A percentile compares a stretch with the other conserved stretches of the same genome.
These are phyloP conservation scores for Patella vulgata DNA, from an alignment of 1,140 invertebrate genomes.

Conservation along the genomic window DNA sequence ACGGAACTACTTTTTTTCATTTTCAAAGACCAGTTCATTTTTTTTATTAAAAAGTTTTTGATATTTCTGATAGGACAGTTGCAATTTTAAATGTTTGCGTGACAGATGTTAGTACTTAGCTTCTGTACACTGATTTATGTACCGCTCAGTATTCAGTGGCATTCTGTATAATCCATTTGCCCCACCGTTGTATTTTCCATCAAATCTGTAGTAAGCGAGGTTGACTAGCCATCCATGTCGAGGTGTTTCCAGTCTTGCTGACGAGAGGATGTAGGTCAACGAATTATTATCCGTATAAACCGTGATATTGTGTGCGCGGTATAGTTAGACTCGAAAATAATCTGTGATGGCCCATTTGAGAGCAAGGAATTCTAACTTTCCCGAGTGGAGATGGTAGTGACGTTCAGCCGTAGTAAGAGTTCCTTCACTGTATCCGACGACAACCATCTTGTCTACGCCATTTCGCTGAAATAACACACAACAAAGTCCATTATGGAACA, in stretches of 20 bases:
- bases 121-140: constrained; percentile 6
- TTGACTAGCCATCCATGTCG: constrained; percentile 21
- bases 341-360: constrained; percentile 32
- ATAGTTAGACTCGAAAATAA: constrained; percentile 21
- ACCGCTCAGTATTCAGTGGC: constrained; percentile 5
- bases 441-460: constrained; percentile 3
- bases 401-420: constrained; percentile 23
- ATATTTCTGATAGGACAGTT: no score
- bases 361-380: constrained; percentile 30
- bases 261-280: constrained; percentile 25
- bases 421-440: constrained; percentile 35
- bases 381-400: constrained; percentile 24
- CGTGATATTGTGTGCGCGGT: constrained; percentile 12
- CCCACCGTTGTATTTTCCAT: constrained; percentile 9
- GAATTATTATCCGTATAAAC: constrained; percentile 24
- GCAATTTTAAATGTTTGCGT: no score
- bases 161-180: constrained; percentile 14
- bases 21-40: no score
- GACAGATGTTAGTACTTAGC: no score
- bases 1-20: no score
- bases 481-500: constrained; percentile 62
- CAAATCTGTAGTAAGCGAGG: constrained; percentile 21
- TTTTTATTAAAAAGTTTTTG: no score
- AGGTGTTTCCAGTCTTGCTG: constrained; percentile 21
- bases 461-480: constrained; percentile 62